Base-by-base conservation (phyloP, 2,888 invertebrate species). In the Drosophila longiperda region DNA sequence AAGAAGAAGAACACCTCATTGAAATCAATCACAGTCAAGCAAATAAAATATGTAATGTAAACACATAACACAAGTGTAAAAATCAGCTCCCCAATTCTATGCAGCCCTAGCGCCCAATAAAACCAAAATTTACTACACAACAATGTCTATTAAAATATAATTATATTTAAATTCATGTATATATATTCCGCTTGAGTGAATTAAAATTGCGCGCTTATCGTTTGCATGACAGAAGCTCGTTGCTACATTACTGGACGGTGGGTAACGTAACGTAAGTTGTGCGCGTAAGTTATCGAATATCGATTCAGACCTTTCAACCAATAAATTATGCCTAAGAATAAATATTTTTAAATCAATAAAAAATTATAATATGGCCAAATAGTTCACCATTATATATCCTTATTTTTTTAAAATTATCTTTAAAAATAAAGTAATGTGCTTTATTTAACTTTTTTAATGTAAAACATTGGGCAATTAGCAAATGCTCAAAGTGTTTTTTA, bases 11-110 rank as follows among this genome's bases (percentile, higher is more conserved):
- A 49, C 53, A 53, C 33, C 55, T 38, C 53, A 60, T 72, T 36
- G 29, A 75, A 62, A 61, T 49, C 52, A 53, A 66, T 66, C 49
- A 45, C 64, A 69, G 57, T 50, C 58, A 80, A 71, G 50, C 76
- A 80, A 73, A 66, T 40, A 48, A 54, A 60, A 63, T 38, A 55
- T n/a, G 26, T 55, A 26, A 48, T n/a, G 15, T 50, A 29, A 48
- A 45, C 34, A 52, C 48, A 36, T 54, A 68, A 66, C 52, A 45
- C 68, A 80, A 68, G 23, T 78, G 78, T 78, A 80, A 80, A 80
- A 80, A 77, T 65, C 67, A 60, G 73, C 80, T 65, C 49, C 68
- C 20, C 38, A 62, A 55, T 23, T 68, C 26, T 42, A 53, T 42
- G 61, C 45, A 66, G 33, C 52, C 48, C 45, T 55, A 58, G 40